Percentiles rank a stretch among this genome's conserved stretches.
These are phyloP conservation scores for Antechinus flavipes DNA, from an alignment of 2,113 vertebrate species.

Conservation along the genomic window DNA sequence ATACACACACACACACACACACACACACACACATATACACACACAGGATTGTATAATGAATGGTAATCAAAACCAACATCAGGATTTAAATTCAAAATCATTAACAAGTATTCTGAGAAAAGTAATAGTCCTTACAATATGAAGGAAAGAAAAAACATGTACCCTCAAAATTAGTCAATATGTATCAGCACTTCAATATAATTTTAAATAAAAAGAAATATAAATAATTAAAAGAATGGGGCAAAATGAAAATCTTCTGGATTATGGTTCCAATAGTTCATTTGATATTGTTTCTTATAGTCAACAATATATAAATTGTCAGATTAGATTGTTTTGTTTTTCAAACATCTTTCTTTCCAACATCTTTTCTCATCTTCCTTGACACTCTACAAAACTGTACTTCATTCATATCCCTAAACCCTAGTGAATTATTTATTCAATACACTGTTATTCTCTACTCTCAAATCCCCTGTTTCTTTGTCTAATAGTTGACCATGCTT, in stretches of 20 bases:
- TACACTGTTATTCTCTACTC: not conserved
- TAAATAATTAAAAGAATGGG: not conserved
- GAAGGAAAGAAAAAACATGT: not conserved
- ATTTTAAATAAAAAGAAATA: not conserved
- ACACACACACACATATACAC: not conserved
- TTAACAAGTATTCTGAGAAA: not conserved
- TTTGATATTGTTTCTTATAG: not conserved
- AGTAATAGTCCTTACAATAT: not conserved
- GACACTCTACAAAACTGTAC: not conserved
- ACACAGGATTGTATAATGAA: not conserved
- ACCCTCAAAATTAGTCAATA: too few relatives aligned
- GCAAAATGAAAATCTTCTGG: not conserved
- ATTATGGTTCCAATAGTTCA: not conserved
- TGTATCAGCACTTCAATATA: not conserved
- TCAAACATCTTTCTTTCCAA: not conserved
- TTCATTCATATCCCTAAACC: not conserved
- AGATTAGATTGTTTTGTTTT: not conserved
- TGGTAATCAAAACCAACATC: not conserved
- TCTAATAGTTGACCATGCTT: not conserved
- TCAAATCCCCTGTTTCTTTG: not conserved
- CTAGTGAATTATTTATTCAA: too few relatives aligned
- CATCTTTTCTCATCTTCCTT: not conserved
- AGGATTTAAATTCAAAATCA: not conserved
- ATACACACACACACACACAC: not conserved
- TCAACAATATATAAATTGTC: not conserved